Evolutionary conservation across 2,888 invertebrate species (phyloP), one percentile per base, ranked within the genome.

Genomic region (Limnephilus lunatus): DNA sequence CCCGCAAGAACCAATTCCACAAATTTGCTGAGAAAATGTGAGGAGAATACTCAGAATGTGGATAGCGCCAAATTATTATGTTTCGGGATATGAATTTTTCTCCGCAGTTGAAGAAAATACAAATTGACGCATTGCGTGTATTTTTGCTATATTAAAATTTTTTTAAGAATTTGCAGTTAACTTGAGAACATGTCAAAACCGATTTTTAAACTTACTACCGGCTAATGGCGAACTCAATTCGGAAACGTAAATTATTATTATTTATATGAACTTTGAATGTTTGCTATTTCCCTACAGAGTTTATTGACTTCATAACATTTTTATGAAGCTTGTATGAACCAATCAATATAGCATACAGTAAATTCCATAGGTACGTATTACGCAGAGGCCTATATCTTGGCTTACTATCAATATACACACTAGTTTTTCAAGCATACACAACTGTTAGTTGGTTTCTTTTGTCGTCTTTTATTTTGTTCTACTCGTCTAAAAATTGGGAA

Each of bases 101-200:
- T 25, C 25, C 68, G 68, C 68, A 68, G 68, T 68, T n/a, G 68
- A 9, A 68, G 53, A 68, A 68, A 25, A 68, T 68, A 25, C 68
- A 68, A 68, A 68, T 68, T 68, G 68, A 68, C 68, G 68, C 68
- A 68, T 68, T 68, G 68, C 68, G 68, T 68, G 68, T 68, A n/a
- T 68, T 68, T 68, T 68, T 68, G 68, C 25, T 25, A 68, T 19
- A 68, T 25, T 48, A 48, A 48, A 14, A 48, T 25, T n/a, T 68
- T n/a, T 68, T 68, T 68, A n/a, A 9, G 68, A 9, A 68, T 68
- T 68, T n/a, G 68, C n/a, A 25, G 68, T 68, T 68, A 25, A 68
- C n/a, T 68, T 68, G 25, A 68, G 25, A 68, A 68, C 68, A 68
- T 68, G 68, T 68, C 68, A 68, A 44, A 68, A n/a, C 68, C 25